Evolutionary conservation across 2,113 vertebrate species (phyloP).

Genomic region (Aix galericulata): DNA sequence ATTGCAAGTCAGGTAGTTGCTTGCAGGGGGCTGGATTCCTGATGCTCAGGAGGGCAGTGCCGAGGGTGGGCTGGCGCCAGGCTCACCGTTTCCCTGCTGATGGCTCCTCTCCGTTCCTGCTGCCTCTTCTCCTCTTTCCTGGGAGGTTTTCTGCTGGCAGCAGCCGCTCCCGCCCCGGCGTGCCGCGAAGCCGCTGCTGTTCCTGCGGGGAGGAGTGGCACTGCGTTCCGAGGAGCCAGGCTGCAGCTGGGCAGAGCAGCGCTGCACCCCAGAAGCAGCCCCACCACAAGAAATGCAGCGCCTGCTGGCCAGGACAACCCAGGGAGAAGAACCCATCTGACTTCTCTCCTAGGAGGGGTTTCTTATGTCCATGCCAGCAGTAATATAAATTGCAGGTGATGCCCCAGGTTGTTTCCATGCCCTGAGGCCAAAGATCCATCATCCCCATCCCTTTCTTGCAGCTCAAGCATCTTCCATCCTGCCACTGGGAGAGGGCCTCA

Average conservation of each 20-base stretch:
- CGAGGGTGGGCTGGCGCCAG: not conserved
- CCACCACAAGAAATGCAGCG: fast-evolving
- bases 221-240: not conserved
- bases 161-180: not conserved
- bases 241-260: not conserved
- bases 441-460: not conserved
- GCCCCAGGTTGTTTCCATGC: fast-evolving
- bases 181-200: not conserved
- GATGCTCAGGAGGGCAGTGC: fast-evolving
- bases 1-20: not conserved
- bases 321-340: fast-evolving
- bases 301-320: not conserved
- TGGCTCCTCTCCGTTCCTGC: not conserved
- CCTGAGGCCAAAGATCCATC: no score
- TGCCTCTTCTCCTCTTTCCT: not conserved
- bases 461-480: not conserved
- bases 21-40: fast-evolving
- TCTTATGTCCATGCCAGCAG: not conserved
- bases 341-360: not conserved
- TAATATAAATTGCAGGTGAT: not conserved
- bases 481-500: not conserved
- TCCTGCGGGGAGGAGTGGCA: not conserved
- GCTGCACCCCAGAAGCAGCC: fast-evolving
- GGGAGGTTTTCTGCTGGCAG: not conserved
- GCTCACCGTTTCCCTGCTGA: fast-evolving